Percentiles rank a stretch among this genome's conserved stretches.
Conservation (phyloP, 2,797 vertebrate genomes). For the Trematomus bernacchii region DNA sequence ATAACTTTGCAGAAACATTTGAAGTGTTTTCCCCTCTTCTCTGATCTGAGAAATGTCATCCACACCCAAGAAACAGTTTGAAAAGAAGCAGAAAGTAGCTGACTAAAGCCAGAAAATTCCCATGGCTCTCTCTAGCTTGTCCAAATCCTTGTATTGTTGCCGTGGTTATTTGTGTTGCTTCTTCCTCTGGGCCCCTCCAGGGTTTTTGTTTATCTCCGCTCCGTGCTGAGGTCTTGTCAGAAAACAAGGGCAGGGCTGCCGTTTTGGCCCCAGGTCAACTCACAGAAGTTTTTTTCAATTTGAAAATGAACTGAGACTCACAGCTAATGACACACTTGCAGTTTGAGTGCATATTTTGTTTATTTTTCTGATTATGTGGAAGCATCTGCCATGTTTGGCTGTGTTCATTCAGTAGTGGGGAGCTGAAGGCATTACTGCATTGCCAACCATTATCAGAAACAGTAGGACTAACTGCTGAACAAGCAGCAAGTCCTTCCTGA, state of each 20-base stretch:
- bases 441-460: not conserved
- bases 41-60: slow-evolving; percentile 82
- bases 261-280: slow-evolving; percentile 73
- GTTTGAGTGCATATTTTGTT: slow-evolving; percentile 3
- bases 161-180: slow-evolving; percentile 76
- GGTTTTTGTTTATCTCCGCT: slow-evolving; percentile 76
- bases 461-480: not conserved
- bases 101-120: slow-evolving; percentile 78
- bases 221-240: slow-evolving; percentile 73
- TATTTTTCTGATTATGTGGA: not conserved
- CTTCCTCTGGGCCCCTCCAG: slow-evolving; percentile 69
- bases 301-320: slow-evolving; percentile 48
- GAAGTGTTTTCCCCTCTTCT: slow-evolving; percentile 68
- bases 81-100: slow-evolving; percentile 76
- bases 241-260: slow-evolving; percentile 72
- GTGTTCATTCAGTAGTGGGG: not conserved
- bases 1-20: slow-evolving; percentile 76
- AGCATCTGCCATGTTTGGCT: slow-evolving; percentile 2
- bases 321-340: slow-evolving; percentile 45
- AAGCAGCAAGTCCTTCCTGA: not conserved
- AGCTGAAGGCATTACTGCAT: not conserved
- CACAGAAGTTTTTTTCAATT: slow-evolving; percentile 59
- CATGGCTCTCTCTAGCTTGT: slow-evolving; percentile 69
- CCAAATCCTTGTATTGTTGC: slow-evolving; percentile 82
- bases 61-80: slow-evolving; percentile 76